Conservation (phyloP, 1,140 invertebrate genomes). For the Heliconius congener region DNA sequence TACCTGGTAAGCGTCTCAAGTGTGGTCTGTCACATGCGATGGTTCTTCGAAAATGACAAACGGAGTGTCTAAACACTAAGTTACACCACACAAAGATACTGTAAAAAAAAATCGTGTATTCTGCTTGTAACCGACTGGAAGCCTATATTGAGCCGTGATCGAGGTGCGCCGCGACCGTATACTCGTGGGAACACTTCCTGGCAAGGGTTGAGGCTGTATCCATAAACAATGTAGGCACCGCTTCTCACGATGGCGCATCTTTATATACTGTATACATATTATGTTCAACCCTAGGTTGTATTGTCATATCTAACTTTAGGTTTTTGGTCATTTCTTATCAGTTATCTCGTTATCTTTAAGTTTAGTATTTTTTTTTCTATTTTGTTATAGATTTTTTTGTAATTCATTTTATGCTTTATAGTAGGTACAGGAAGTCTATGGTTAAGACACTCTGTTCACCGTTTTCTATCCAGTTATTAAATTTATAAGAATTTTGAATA, state of each 20-base stretch:
- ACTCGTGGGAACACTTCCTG: constrained; percentile 42
- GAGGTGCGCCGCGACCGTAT: constrained; percentile 25
- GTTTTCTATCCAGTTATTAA: too few relatives aligned
- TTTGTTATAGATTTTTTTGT: too few relatives aligned
- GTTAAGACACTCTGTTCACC: too few relatives aligned
- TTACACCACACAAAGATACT: too few relatives aligned
- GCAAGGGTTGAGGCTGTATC: constrained; percentile 40
- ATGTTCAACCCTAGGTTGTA: constrained; percentile 8
- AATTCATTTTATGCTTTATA: too few relatives aligned
- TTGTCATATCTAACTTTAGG: neutral
- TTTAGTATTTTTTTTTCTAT: too few relatives aligned
- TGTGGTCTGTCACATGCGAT: too few relatives aligned
- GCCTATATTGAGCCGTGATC: neutral
- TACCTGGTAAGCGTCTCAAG: too few relatives aligned
- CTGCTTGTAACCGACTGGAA: neutral
- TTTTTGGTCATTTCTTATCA: neutral
- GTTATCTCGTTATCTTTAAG: neutral
- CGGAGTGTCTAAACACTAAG: neutral
- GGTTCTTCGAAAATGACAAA: neutral
- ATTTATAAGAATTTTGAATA: too few relatives aligned
- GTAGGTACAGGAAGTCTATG: too few relatives aligned
- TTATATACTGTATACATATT: neutral
- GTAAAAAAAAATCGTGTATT: neutral
- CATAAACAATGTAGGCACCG: constrained; percentile 4
- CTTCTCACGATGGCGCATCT: constrained; percentile 31